Evolutionary conservation across 1,140 invertebrate species (phyloP).

Genomic region (Bombus difficillimus): DNA sequence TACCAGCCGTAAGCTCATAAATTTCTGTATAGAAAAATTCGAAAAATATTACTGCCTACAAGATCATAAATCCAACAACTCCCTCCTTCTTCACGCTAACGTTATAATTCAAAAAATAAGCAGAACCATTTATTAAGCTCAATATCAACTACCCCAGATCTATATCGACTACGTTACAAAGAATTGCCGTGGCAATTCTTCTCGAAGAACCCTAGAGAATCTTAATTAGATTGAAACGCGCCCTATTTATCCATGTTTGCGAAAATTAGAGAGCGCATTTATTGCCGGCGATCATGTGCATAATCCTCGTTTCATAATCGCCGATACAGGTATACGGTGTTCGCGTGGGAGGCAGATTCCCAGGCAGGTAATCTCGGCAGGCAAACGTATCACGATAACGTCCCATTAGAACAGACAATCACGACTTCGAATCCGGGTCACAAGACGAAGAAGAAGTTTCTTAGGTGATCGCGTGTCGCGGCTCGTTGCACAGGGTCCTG

Average conservation of each 20-base stretch:
- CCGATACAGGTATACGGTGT: background rate
- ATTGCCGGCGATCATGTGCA: constrained; percentile 17
- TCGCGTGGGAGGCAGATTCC: constrained; percentile 50
- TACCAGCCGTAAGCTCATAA: no score
- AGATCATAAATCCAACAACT: background rate
- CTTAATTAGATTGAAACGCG: background rate
- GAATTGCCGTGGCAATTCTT: background rate
- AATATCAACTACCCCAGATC: background rate
- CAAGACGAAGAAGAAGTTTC: constrained; percentile 31
- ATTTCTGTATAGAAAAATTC: background rate
- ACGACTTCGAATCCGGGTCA: constrained; percentile 64
- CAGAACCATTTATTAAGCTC: background rate
- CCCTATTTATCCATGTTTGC: background rate
- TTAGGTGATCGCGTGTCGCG: constrained; percentile 26
- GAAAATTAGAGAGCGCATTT: background rate
- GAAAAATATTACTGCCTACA: background rate
- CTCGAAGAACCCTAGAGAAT: background rate
- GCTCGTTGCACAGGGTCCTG: background rate
- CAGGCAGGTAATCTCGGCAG: constrained; percentile 33
- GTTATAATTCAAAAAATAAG: background rate
- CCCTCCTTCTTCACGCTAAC: background rate
- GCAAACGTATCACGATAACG: constrained; percentile 46
- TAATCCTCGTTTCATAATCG: constrained; percentile 56
- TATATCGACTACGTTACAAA: background rate
- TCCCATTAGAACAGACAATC: constrained; percentile 45